phyloP scores from a whole-genome alignment of 2,797 vertebrate genomes.

The Loriculus beryllinus region DNA sequence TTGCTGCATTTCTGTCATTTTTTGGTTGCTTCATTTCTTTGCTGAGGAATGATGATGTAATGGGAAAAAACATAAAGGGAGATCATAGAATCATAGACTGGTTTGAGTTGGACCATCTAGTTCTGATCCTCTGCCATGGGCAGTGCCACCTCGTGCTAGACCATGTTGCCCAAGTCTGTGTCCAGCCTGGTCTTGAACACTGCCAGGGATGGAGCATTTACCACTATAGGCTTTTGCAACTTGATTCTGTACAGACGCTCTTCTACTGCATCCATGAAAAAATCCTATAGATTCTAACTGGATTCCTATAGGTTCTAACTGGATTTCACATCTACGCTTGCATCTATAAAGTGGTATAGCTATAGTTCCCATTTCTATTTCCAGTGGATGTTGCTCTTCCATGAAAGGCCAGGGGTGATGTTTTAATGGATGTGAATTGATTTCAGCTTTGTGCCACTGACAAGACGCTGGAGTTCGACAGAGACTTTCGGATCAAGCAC shows the following conservation, averaged over 20 bases:
- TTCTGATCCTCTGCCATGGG: neutral
- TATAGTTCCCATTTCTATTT: neutral
- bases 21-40: neutral
- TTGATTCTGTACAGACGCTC: neutral
- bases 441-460: constrained; percentile 90
- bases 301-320: neutral
- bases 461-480: constrained; percentile 93
- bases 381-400: neutral
- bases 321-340: neutral
- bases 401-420: neutral
- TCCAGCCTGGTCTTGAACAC: neutral
- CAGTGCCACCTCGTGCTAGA: neutral
- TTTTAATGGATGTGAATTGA: neutral
- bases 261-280: neutral
- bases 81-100: neutral
- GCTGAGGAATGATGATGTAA: neutral
- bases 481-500: constrained; percentile 95
- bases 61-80: neutral
- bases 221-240: neutral
- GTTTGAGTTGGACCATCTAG: neutral
- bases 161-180: neutral
- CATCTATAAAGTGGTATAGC: neutral
- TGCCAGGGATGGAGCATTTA: neutral
- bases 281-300: neutral
- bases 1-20: neutral